A percentile compares a stretch with the other conserved stretches of the same genome.
phyloP scores from a whole-genome alignment of 2,888 invertebrate genomes.

The Luperina testacea region DNA sequence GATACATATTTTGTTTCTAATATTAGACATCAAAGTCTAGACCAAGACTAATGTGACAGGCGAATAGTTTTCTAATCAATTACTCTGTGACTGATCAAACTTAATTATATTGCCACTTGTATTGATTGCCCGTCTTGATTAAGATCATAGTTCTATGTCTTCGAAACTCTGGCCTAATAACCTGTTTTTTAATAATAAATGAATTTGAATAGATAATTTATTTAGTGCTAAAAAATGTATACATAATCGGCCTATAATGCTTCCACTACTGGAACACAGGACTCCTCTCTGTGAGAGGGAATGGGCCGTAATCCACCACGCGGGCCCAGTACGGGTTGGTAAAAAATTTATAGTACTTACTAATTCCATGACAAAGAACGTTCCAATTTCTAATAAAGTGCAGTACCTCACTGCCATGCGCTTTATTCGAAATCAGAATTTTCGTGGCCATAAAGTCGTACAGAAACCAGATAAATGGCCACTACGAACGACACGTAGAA shows the following conservation, averaged over 20 bases:
- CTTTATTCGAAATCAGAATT: too few species aligned
- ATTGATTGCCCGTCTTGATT: not conserved
- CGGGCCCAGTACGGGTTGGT: too few species aligned
- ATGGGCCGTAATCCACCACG: too few species aligned
- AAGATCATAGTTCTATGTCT: not conserved
- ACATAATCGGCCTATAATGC: too few species aligned
- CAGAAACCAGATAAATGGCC: not conserved
- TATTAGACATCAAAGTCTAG: not conserved
- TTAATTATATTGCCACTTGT: constrained; percentile 9
- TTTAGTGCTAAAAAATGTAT: not conserved
- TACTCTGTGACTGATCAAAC: not conserved
- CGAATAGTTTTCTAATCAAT: constrained; percentile 9
- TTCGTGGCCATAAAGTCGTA: not conserved
- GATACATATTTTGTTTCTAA: not conserved
- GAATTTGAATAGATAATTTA: not conserved
- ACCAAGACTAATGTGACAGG: not conserved
- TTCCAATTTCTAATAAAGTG: constrained; percentile 5
- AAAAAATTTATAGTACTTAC: not conserved
- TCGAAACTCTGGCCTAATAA: not conserved
- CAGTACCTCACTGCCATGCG: too few species aligned
- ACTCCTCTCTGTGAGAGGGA: too few species aligned
- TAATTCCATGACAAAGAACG: not conserved
- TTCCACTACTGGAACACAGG: too few species aligned
- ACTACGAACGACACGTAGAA: not conserved
- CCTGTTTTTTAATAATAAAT: not conserved